Percentiles rank a stretch among this genome's conserved stretches.
phyloP scores from a whole-genome alignment of 2,113 vertebrate genomes.

The Cettia cetti region DNA sequence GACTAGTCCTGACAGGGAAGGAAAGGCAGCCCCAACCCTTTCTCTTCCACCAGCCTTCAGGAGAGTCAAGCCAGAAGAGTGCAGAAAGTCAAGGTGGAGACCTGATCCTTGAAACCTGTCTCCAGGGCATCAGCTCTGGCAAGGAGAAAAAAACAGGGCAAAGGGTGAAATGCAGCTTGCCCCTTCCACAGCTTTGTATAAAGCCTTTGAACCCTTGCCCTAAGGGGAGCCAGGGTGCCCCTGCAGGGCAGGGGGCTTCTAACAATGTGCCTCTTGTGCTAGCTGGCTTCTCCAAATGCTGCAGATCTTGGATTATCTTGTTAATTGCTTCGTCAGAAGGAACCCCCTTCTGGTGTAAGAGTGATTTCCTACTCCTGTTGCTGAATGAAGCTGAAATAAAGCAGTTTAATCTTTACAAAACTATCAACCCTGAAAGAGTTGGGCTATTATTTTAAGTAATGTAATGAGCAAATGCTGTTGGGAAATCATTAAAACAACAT shows the following conservation, averaged over 20 bases:
- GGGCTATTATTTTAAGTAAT: conserved; percentile 29
- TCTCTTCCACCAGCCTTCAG: not conserved
- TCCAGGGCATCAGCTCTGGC: not conserved
- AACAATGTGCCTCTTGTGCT: conserved; percentile 39
- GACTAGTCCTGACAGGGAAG: not conserved
- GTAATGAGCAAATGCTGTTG: not conserved
- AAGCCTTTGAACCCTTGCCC: conserved; percentile 45
- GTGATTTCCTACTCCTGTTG: not conserved
- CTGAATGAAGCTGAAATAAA: conserved; percentile 7
- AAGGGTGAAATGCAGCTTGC: not conserved
- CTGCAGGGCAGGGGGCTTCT: not conserved
- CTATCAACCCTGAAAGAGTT: not conserved
- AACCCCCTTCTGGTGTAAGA: not conserved
- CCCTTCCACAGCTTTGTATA: not conserved
- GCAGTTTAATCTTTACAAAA: not conserved
- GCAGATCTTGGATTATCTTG: not conserved
- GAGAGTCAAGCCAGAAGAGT: not conserved
- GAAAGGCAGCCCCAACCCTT: not conserved
- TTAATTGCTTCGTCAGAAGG: not conserved
- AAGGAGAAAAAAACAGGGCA: not conserved
- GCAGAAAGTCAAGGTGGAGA: not conserved
- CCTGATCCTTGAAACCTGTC: not conserved
- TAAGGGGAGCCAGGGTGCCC: conserved; percentile 11
- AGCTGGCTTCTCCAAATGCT: not conserved
- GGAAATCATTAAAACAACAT: conserved; percentile 19